A percentile compares a stretch with the other conserved stretches of the same genome.
phyloP scores from a whole-genome alignment of 2,888 invertebrate genomes.

The Tortricodes alternella region DNA sequence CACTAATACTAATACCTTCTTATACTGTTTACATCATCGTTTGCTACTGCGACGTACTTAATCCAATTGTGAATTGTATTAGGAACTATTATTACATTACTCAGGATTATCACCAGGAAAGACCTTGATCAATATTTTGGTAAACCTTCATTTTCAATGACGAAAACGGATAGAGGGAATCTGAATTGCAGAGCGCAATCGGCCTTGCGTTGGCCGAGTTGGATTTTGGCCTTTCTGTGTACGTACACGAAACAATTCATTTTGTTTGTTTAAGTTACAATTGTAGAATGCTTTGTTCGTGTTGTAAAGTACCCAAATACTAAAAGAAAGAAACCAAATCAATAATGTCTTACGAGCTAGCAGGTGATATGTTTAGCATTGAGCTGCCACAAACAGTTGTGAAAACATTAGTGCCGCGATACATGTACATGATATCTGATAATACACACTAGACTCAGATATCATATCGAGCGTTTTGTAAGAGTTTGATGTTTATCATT shows the following conservation, averaged over 20 bases:
- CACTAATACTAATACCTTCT: conserved; percentile 19
- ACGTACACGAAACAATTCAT: conserved; percentile 43
- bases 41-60: conserved; percentile 8
- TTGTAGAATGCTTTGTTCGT: conserved; percentile 17
- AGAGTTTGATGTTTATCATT: conserved; percentile 4
- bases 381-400: conserved; percentile 28
- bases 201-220: conserved; percentile 56
- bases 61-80: conserved; percentile 26
- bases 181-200: conserved; percentile 45
- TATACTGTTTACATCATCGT: conserved; percentile 19
- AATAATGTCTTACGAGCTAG: conserved; percentile 10
- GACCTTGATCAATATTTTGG: conserved; percentile 46
- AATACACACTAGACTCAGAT: conserved; percentile 19
- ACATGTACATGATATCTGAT: conserved; percentile 23
- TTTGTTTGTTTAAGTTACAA: conserved; percentile 16
- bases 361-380: conserved; percentile 14
- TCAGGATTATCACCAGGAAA: conserved; percentile 39
- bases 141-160: conserved; percentile 41
- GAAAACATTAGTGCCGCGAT: conserved; percentile 21
- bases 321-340: conserved; percentile 10
- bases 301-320: not conserved
- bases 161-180: conserved; percentile 42
- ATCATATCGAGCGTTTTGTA: conserved; percentile 17
- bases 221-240: conserved; percentile 47
- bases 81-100: conserved; percentile 33